Evolutionary conservation across 30 jellyfish, hydroid and myxozoan genomes (phyloP).

Genomic region (Mastigias papua): DNA sequence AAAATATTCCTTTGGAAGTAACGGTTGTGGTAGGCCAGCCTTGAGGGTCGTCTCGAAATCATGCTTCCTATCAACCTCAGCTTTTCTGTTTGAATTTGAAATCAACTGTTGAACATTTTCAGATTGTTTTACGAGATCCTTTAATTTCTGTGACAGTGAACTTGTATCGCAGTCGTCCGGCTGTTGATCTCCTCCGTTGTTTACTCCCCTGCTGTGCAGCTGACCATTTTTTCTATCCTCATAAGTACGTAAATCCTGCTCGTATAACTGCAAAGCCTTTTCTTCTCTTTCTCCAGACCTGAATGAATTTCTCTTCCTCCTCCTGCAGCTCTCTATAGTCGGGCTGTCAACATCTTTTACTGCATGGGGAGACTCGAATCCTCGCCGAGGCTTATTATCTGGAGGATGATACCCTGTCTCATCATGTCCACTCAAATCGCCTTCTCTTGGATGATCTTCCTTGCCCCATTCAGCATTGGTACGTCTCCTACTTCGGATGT

Average conservation of each 20-base stretch:
- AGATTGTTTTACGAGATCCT: conserved; percentile 84
- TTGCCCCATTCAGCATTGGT: background rate
- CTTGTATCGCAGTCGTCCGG: conserved; percentile 57
- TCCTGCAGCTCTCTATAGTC: background rate
- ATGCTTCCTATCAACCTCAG: background rate
- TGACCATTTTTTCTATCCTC: background rate
- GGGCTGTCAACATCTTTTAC: background rate
- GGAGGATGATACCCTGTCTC: background rate
- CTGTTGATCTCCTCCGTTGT: background rate
- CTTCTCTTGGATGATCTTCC: background rate
- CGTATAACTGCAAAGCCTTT: background rate
- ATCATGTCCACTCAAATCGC: too few relatives aligned
- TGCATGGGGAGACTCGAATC: background rate
- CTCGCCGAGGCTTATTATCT: background rate
- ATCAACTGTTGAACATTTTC: conserved; percentile 82
- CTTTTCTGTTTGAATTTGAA: conserved; percentile 44
- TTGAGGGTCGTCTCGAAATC: background rate
- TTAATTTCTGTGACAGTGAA: conserved; percentile 75
- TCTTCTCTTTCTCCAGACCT: background rate
- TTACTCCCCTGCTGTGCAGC: background rate
- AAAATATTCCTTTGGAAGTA: background rate
- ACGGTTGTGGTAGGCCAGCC: background rate
- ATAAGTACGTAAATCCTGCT: background rate
- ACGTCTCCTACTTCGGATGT: conserved; percentile 28
- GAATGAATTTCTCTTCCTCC: background rate